Conservation (phyloP, 2,888 invertebrate species). For the Lissonota sp. region DNA sequence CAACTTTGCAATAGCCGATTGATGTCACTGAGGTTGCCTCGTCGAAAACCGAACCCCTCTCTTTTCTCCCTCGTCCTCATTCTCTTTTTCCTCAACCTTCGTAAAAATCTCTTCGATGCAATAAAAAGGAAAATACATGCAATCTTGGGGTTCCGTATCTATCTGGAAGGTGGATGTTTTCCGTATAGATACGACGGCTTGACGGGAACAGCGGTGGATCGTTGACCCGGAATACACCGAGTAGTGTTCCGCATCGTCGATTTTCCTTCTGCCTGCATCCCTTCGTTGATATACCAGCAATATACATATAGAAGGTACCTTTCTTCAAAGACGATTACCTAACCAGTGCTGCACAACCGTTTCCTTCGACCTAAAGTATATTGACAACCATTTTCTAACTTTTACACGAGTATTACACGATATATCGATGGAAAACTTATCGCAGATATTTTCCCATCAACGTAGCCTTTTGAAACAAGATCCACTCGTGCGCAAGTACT, state of each 20-base stretch:
- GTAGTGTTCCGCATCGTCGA: slow-evolving; percentile 32
- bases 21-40: slow-evolving; percentile 65
- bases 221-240: slow-evolving; percentile 61
- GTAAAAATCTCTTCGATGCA: slow-evolving; percentile 69
- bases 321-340: slow-evolving; percentile 18
- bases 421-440: not conserved
- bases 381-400: not conserved
- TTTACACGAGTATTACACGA: not conserved
- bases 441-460: not conserved
- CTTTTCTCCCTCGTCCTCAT: slow-evolving; percentile 47
- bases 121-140: slow-evolving; percentile 68
- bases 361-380: not conserved
- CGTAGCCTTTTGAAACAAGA: not conserved
- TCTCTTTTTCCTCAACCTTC: slow-evolving; percentile 46
- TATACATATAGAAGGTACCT: slow-evolving; percentile 1
- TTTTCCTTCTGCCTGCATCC: slow-evolving; percentile 19
- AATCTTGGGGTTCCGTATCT: slow-evolving; percentile 59
- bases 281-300: too few species aligned
- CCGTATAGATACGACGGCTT: slow-evolving; percentile 8
- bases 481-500: not conserved
- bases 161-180: slow-evolving; percentile 31
- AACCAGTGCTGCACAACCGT: not conserved
- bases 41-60: slow-evolving; percentile 73
- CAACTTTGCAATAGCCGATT: slow-evolving; percentile 46
- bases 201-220: slow-evolving; percentile 47